Base-by-base conservation (phyloP, 1,140 invertebrate genomes). In the Drosophila repletoides region DNA sequence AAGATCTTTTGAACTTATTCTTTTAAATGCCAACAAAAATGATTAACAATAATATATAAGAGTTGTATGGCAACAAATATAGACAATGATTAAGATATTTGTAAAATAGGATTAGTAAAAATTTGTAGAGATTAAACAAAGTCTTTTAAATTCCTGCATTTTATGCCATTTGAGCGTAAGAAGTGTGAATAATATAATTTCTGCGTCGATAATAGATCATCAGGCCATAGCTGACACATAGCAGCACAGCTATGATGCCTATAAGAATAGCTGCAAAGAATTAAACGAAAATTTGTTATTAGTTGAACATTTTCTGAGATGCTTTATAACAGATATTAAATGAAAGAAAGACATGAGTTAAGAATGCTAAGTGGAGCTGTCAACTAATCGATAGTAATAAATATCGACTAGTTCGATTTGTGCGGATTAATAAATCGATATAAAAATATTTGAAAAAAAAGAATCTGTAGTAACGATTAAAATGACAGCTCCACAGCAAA, bases 141-240 rank as follows among this genome's bases (percentile, higher is more conserved):
- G 53, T 45, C 65, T 75, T 58, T 59, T 49, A 5, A 3, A 5
- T 12, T 9, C 2, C 7, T 5, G 22, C n/a, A 38, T 10, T 60
- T 41, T 88, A 89, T 12, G 88, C 88, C 83, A 88, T 81, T 68
- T 83, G 84, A 10, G 73, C 58, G 40, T 89, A 89, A 1, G 88
- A 65, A 10, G 64, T 72, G 55, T 87, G 69, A 21, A 73, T 36
- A 14, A 48, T 65, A 38, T 89, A 89, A 34, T 89, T 72, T 17
- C 88, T 76, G 14, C 88, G 88, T 19, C 88, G 76, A 59, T 83
- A 89, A 31, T 83, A 89, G 29, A 89, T 67, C 88, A 89, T 83
- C 31, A 84, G 52, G n/a, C 67, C 70, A 49, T 83, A 89, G 28
- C 84, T 87, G 21, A 68, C 36, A 17, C 76, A 60, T 3, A 89